A percentile compares a stretch with the other conserved stretches of the same genome.
Conservation (phyloP, 2,113 vertebrate species). For the Illadopsis cleaveri region DNA sequence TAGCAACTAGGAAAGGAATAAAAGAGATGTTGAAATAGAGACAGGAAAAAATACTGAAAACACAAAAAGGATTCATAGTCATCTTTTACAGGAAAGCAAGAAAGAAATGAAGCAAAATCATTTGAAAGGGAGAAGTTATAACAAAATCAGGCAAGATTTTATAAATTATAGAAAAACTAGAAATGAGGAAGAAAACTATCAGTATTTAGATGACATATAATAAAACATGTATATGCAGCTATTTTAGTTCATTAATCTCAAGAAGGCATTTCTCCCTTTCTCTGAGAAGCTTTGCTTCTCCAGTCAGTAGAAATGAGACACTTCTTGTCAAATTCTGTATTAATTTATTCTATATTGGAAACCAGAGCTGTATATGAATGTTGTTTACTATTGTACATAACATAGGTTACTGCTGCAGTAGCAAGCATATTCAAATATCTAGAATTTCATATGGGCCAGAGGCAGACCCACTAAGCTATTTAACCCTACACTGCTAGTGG, state of each 20-base stretch:
- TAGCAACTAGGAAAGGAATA: background rate
- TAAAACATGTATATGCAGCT: background rate
- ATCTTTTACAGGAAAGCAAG: background rate
- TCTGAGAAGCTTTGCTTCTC: background rate
- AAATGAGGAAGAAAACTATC: background rate
- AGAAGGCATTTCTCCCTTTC: background rate
- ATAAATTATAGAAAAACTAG: background rate
- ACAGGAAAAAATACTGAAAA: background rate
- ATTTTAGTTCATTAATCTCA: background rate
- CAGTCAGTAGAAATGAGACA: background rate
- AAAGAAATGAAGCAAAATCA: background rate
- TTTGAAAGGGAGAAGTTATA: background rate
- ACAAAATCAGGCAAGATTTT: background rate
- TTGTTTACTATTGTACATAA: background rate
- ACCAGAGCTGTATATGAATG: background rate
- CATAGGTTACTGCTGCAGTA: background rate
- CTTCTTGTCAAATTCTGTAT: background rate
- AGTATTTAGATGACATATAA: background rate
- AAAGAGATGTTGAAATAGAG: background rate
- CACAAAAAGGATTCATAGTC: background rate
- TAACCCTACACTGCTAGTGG: background rate
- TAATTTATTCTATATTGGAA: background rate
- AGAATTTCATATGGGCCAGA: background rate
- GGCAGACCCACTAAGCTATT: background rate
- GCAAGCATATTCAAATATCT: background rate